Evolutionary conservation across 1,140 invertebrate species (phyloP).

Genomic region (Euborellia annulipes): DNA sequence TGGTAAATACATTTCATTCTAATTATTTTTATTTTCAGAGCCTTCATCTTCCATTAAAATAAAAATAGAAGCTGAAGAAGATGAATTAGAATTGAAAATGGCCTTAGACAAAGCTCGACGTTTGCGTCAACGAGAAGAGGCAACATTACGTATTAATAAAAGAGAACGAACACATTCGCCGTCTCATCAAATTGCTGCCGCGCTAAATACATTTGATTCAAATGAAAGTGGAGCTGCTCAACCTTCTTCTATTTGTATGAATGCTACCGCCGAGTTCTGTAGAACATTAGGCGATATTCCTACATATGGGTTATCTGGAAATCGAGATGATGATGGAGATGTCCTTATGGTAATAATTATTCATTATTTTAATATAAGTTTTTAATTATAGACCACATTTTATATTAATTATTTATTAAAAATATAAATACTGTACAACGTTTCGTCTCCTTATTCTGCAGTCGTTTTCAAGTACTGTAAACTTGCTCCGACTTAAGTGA

Average conservation of each 20-base stretch:
- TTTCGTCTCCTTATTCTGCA: too few relatives aligned
- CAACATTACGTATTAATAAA: too few relatives aligned
- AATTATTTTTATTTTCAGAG: conserved; percentile 23
- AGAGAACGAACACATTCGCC: too few relatives aligned
- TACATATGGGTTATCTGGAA: conserved; percentile 76
- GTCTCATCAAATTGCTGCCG: too few relatives aligned
- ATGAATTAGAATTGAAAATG: conserved; percentile 54
- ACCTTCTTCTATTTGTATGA: conserved; percentile 61
- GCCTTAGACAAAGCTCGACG: conserved; percentile 58
- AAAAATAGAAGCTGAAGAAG: conserved; percentile 57
- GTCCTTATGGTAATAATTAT: conserved; percentile 53
- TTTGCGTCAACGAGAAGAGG: conserved; percentile 40
- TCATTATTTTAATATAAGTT: neutral
- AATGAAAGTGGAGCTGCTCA: conserved; percentile 16
- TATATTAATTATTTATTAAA: neutral
- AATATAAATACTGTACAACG: neutral
- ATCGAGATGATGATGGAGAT: conserved; percentile 66
- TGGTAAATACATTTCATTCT: too few relatives aligned
- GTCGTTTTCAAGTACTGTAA: too few relatives aligned
- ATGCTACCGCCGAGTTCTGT: conserved; percentile 94
- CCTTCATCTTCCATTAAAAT: conserved; percentile 37
- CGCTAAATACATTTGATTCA: neutral
- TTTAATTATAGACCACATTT: neutral
- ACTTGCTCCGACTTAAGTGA: too few relatives aligned
- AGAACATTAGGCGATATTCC: conserved; percentile 89